Evolutionary conservation across 2,888 invertebrate species (phyloP).

Genomic region (Dusona sp.): DNA sequence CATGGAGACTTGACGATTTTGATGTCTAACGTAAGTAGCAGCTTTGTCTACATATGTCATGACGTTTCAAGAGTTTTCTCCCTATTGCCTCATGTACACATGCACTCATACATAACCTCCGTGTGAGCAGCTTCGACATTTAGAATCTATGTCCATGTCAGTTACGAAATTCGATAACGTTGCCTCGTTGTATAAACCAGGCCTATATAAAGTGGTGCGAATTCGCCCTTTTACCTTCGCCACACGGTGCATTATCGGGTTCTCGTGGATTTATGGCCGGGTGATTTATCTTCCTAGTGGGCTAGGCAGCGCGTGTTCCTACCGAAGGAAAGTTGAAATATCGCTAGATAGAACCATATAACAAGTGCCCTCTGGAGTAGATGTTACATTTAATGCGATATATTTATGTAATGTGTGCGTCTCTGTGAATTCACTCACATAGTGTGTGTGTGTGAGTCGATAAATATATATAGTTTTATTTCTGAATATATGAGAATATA

Average conservation of each 20-base stretch:
- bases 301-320: slow-evolving; percentile 52
- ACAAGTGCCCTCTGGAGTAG: slow-evolving; percentile 19
- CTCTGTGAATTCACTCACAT: neutral
- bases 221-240: slow-evolving; percentile 67
- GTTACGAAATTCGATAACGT: slow-evolving; percentile 64
- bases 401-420: slow-evolving; percentile 14
- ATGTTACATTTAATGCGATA: slow-evolving; percentile 40
- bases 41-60: slow-evolving; percentile 41
- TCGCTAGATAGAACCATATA: slow-evolving; percentile 54
- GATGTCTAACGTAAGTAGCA: slow-evolving; percentile 28
- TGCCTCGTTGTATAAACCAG: slow-evolving; percentile 71
- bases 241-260: slow-evolving; percentile 66
- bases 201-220: slow-evolving; percentile 56
- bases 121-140: slow-evolving; percentile 20
- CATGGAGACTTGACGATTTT: slow-evolving; percentile 47
- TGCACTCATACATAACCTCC: neutral
- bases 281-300: slow-evolving; percentile 74
- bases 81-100: neutral
- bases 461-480: neutral
- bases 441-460: neutral
- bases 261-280: slow-evolving; percentile 73
- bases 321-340: slow-evolving; percentile 63
- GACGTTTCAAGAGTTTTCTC: slow-evolving; percentile 23
- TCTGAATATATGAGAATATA: neutral
- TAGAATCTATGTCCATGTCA: slow-evolving; percentile 12